These are phyloP conservation scores for Acanthosepion esculentum DNA, from an alignment of 2,888 invertebrate species.

Conservation along the genomic window DNA sequence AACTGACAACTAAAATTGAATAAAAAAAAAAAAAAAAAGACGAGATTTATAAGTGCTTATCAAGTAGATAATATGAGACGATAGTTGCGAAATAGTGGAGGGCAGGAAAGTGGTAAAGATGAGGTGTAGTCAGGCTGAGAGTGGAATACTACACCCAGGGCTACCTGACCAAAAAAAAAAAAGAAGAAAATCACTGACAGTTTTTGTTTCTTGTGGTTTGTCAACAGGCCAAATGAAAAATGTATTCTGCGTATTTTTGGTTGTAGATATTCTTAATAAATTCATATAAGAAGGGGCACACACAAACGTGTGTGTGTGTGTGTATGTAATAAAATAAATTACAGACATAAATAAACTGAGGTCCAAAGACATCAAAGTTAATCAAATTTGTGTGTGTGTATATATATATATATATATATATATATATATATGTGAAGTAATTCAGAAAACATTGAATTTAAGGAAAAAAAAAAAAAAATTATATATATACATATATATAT, in stretches of 20 bases:
- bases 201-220: neutral
- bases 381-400: too few species aligned
- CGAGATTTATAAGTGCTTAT: neutral
- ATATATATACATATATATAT: too few species aligned
- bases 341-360: too few species aligned
- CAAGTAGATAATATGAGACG: conserved; percentile 8
- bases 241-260: neutral
- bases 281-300: neutral
- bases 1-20: neutral
- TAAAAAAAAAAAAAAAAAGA: neutral
- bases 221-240: neutral
- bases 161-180: neutral
- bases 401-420: too few species aligned
- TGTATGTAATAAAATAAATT: too few species aligned
- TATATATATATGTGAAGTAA: too few species aligned
- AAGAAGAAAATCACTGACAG: too few species aligned
- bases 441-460: too few species aligned
- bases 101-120: neutral
- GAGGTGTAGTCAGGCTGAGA: neutral
- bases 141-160: neutral
- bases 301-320: neutral
- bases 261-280: neutral
- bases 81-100: neutral
- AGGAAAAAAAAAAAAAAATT: too few species aligned
- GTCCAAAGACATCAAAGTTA: too few species aligned